A percentile compares a stretch with the other conserved stretches of the same genome.
Evolutionary conservation across 2,888 invertebrate species (phyloP).

Genomic region (Branchellion lobata): DNA sequence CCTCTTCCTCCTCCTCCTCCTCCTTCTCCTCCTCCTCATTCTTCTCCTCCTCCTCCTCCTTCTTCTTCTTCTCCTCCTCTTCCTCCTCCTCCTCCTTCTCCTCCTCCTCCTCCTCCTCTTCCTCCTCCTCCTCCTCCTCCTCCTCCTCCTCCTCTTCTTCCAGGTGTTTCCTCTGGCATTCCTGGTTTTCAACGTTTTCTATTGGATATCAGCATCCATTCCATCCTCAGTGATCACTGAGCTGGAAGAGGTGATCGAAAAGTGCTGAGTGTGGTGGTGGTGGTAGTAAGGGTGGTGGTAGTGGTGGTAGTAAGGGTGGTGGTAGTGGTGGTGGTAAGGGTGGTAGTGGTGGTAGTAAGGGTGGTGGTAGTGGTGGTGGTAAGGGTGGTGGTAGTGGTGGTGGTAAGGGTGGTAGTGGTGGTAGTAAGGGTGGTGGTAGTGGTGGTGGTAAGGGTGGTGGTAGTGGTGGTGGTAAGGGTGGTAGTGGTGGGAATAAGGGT

Average conservation of each 20-base stretch:
- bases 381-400: too few relatives aligned
- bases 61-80: background rate
- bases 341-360: too few relatives aligned
- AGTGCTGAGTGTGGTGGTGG: background rate
- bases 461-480: too few relatives aligned
- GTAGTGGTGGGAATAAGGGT: too few relatives aligned
- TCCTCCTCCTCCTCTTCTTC: background rate
- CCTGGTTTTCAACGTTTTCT: slow-evolving; percentile 38
- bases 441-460: too few relatives aligned
- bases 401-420: too few relatives aligned
- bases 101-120: background rate
- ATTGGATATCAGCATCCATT: slow-evolving; percentile 36
- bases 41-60: background rate
- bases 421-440: too few relatives aligned
- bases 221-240: slow-evolving; percentile 1
- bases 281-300: background rate
- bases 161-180: slow-evolving; percentile 31
- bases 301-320: too few relatives aligned
- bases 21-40: too few relatives aligned
- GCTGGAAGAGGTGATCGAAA: slow-evolving; percentile 6
- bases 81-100: background rate
- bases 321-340: too few relatives aligned
- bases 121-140: background rate
- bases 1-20: background rate
- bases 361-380: too few relatives aligned